These are phyloP conservation scores for Ochlodes sylvanus DNA, from an alignment of 2,888 invertebrate genomes.

Conservation along the genomic window DNA sequence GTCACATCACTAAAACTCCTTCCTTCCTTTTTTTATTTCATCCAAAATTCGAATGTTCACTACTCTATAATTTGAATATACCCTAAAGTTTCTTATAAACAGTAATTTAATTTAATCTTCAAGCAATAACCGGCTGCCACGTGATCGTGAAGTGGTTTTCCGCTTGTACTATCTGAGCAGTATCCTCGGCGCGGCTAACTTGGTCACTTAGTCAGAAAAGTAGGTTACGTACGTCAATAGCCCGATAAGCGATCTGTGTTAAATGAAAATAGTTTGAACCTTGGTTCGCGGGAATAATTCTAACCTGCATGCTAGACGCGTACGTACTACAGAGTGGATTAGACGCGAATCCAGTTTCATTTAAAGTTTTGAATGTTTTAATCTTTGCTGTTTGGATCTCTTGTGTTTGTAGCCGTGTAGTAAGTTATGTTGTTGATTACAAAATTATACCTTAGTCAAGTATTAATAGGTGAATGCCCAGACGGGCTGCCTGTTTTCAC, in stretches of 20 bases:
- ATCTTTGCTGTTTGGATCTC: neutral
- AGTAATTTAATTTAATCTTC: neutral
- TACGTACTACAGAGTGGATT: neutral
- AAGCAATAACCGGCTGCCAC: conserved; percentile 1
- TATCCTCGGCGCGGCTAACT: conserved; percentile 6
- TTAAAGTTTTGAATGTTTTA: neutral
- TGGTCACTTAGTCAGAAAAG: conserved; percentile 20
- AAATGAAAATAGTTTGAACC: conserved; percentile 27
- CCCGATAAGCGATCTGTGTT: conserved; percentile 19
- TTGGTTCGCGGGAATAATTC: conserved; percentile 15
- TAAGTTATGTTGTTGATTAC: neutral
- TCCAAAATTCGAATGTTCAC: no score
- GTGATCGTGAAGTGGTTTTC: conserved; percentile 10
- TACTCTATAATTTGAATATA: no score
- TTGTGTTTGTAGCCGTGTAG: neutral
- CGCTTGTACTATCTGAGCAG: neutral
- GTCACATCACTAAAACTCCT: no score
- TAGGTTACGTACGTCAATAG: conserved; percentile 31
- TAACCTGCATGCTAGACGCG: conserved; percentile 16
- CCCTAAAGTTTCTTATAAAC: no score
- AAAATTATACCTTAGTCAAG: no score
- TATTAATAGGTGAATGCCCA: no score
- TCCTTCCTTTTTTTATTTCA: no score
- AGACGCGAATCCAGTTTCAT: neutral
- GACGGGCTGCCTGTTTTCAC: no score